A percentile compares a stretch with the other conserved stretches of the same genome.
phyloP scores from a whole-genome alignment of 1,140 invertebrate genomes.

The Drosophila pectinifera region DNA sequence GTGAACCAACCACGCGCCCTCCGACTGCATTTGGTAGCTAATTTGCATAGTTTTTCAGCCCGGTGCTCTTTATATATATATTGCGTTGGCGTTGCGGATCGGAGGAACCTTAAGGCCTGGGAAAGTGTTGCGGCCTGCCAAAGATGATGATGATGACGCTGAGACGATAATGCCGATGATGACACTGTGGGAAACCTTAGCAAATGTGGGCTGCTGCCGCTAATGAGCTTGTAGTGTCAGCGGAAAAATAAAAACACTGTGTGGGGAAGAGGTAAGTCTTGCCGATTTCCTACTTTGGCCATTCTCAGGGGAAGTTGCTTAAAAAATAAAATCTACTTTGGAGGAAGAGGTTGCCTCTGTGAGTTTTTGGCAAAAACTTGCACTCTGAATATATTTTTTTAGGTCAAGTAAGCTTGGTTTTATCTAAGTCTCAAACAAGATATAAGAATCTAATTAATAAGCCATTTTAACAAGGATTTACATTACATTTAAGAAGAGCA shows the following conservation, averaged over 20 bases:
- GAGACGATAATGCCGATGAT: conserved; percentile 51
- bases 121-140: conserved; percentile 65
- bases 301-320: conserved; percentile 8
- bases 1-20: conserved; percentile 55
- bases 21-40: conserved; percentile 70
- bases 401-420: no score
- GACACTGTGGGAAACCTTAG: conserved; percentile 81
- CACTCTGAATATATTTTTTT: no score
- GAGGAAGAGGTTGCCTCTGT: no score
- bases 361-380: no score
- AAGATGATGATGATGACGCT: conserved; percentile 30
- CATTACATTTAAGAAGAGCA: not conserved
- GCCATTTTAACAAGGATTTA: not conserved
- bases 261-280: conserved; percentile 3
- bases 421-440: not conserved
- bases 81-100: conserved; percentile 68
- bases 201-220: conserved; percentile 70
- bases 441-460: not conserved
- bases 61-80: conserved; percentile 28
- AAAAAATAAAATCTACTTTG: not conserved
- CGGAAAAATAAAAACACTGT: conserved; percentile 28
- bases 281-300: conserved; percentile 2
- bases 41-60: conserved; percentile 73
- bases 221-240: conserved; percentile 77
- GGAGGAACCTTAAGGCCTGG: conserved; percentile 64